Evolutionary conservation across 2,888 invertebrate species (phyloP), one percentile per base, ranked within the genome.

Genomic region (Galerucella calmariensis): DNA sequence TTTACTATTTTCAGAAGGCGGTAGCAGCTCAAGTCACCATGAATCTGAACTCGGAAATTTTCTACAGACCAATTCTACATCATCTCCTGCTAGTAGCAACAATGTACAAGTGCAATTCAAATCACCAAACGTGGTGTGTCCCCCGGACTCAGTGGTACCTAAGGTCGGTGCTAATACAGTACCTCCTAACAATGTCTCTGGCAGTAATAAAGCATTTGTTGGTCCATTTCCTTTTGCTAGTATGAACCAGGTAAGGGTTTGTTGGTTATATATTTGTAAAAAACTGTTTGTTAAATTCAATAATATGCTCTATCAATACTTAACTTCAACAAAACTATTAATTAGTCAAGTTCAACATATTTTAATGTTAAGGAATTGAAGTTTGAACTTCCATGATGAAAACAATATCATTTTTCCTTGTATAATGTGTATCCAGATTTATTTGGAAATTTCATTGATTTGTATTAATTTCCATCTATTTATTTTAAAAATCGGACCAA

Each of bases 111-210:
- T 88, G 85, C 87, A 89, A 86, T 87, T 86, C 86, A 83, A 89
- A 83, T 94, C 94, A 75, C 97, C 97, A 63, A 96, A 96, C 88
- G 96, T 96, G 78, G 94, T 96, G 78, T 95, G 95, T 79, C 95
- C 96, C 4, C 92, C 92, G 89, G 95, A 94, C 81, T 88, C 86
- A 73, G 87, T 88, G 79, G 87, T 88, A 75, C 85, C 90, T 77
- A 85, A 87, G 78, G 81, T 81, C 65, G 80, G 80, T 59, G 72
- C 78, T 65, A 77, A 75, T 69, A 72, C 79, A 69, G 76, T 78
- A 46, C 71, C 81, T 81, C 72, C 82, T 78, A 74, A 82, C 80
- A 73, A 76, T 79, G 67, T 81, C 79, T 79, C 80, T 27, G 80
- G 79, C 74, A 80, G 82, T 89, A 91, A 81, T 88, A 86, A 89